phyloP scores from a whole-genome alignment of 1,140 invertebrate genomes.

The Ceratina australensis region DNA sequence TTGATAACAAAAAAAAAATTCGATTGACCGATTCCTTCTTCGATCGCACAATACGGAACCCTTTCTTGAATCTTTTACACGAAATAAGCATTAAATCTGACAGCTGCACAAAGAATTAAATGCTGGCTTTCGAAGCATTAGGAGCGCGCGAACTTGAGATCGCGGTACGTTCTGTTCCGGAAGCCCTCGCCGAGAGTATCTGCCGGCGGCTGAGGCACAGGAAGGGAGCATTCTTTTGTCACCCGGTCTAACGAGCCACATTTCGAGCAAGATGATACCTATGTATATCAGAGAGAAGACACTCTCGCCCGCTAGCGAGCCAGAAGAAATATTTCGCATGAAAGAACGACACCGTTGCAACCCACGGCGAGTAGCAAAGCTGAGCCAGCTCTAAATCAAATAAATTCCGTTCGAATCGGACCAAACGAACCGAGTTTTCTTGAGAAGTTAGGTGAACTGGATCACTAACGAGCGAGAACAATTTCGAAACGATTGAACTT shows the following conservation, averaged over 20 bases:
- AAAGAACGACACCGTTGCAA: constrained; percentile 46
- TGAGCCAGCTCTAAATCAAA: too few relatives aligned
- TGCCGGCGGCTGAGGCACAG: neutral
- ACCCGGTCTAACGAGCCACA: constrained; percentile 38
- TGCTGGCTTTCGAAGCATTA: constrained; percentile 31
- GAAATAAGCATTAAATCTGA: constrained; percentile 32
- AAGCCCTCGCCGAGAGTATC: neutral
- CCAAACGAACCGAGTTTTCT: too few relatives aligned
- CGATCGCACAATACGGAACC: constrained; percentile 36
- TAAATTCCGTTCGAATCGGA: too few relatives aligned
- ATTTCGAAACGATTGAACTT: too few relatives aligned
- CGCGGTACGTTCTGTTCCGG: neutral
- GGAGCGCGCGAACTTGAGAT: constrained; percentile 9
- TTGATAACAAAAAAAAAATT: neutral
- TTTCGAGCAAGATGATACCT: constrained; percentile 33
- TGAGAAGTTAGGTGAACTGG: too few relatives aligned
- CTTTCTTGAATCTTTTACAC: constrained; percentile 41
- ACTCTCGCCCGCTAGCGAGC: constrained; percentile 19
- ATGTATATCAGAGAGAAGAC: constrained; percentile 9
- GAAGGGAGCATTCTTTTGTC: constrained; percentile 28
- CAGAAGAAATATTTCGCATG: constrained; percentile 28
- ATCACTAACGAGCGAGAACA: too few relatives aligned
- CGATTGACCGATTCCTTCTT: constrained; percentile 29
- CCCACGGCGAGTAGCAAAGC: neutral
- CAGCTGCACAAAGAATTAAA: constrained; percentile 39